Conservation (phyloP, 2,113 vertebrate genomes). For the Elephantulus edwardii region DNA sequence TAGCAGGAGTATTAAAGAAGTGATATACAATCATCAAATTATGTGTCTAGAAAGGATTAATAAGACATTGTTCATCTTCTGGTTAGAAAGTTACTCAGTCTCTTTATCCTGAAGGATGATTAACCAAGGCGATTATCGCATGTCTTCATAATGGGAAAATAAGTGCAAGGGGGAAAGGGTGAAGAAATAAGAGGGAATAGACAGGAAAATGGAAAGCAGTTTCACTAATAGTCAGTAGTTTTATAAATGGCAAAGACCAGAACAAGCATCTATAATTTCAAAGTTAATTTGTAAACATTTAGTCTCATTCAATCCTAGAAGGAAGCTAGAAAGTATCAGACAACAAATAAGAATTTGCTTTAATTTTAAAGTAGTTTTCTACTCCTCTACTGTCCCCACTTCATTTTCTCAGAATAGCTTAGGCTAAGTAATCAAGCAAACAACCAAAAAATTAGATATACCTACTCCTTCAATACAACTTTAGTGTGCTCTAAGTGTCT, state of each 20-base stretch:
- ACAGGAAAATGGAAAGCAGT: not conserved
- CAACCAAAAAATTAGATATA: not conserved
- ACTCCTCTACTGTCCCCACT: not conserved
- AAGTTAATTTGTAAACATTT: not conserved
- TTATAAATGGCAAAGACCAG: not conserved
- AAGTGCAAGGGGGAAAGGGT: not conserved
- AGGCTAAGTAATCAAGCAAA: not conserved
- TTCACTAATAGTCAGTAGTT: not conserved
- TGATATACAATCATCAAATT: conserved; percentile 45
- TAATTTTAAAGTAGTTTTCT: not conserved
- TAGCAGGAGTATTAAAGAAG: conserved; percentile 49
- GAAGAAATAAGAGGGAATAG: not conserved
- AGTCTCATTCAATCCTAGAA: not conserved
- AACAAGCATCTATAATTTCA: not conserved
- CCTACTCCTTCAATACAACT: not conserved
- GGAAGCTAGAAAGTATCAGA: not conserved
- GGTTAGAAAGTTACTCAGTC: not conserved
- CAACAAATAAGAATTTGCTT: not conserved
- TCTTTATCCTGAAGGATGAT: conserved; percentile 7
- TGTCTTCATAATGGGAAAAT: not conserved
- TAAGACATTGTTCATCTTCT: conserved; percentile 3
- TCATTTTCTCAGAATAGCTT: not conserved
- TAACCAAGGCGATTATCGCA: not conserved
- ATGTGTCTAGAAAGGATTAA: conserved; percentile 55
- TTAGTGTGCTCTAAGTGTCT: not conserved